phyloP scores from a whole-genome alignment of 1,140 invertebrate species.

The Gonatopus flavifemur region DNA sequence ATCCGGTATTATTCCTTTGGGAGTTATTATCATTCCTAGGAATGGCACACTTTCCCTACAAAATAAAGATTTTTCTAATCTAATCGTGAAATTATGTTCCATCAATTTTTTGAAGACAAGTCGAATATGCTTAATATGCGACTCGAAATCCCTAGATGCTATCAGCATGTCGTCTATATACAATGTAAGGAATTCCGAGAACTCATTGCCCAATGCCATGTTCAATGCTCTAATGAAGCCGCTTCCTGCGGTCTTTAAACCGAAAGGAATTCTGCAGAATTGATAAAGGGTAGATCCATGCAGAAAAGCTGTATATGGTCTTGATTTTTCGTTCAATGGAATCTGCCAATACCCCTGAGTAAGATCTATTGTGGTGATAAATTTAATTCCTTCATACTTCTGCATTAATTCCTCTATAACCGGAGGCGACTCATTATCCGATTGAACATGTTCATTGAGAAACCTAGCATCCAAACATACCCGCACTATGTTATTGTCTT shows the following conservation, averaged over 20 bases:
- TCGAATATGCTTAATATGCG: conserved; percentile 8
- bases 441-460: conserved; percentile 24
- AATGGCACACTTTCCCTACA: conserved; percentile 4
- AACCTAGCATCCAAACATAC: conserved; percentile 33
- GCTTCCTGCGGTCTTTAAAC: too few species aligned
- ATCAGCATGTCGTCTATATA: conserved; percentile 21
- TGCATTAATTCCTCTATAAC: conserved; percentile 21
- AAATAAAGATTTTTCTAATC: too few species aligned
- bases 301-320: conserved; percentile 18
- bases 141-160: conserved; percentile 4
- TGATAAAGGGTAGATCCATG: too few species aligned
- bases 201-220: conserved; percentile 5
- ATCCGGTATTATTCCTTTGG: neutral
- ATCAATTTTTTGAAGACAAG: neutral
- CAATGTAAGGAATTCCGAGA: conserved; percentile 2
- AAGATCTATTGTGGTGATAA: conserved; percentile 28
- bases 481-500: conserved; percentile 22
- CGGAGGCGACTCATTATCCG: conserved; percentile 30
- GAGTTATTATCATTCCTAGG: neutral
- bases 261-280: too few species aligned
- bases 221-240: conserved; percentile 16
- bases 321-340: conserved; percentile 1
- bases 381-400: conserved; percentile 7
- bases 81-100: conserved; percentile 7
- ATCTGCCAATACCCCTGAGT: conserved; percentile 27